Percentiles rank a stretch among this genome's conserved stretches.
phyloP scores from a whole-genome alignment of 2,113 vertebrate species.

The Fregata magnificens region DNA sequence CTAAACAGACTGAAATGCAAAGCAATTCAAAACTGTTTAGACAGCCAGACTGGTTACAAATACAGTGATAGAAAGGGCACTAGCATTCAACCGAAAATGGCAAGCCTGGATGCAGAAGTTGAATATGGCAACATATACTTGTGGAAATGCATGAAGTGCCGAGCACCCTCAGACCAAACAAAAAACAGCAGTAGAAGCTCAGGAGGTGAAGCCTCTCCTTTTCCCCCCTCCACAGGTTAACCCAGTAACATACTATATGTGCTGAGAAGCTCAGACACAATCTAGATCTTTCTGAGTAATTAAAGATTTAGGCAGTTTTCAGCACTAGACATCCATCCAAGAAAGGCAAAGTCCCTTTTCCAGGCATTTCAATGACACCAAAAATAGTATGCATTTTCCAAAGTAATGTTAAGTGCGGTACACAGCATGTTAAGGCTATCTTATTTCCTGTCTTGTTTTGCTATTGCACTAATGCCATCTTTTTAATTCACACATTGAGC shows the following conservation, averaged over 20 bases:
- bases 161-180: not conserved
- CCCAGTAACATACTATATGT: not conserved
- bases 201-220: not conserved
- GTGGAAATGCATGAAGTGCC: not conserved
- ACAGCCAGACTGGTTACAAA: not conserved
- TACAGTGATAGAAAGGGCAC: not conserved
- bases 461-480: not conserved
- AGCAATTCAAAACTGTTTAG: not conserved
- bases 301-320: not conserved
- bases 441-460: not conserved
- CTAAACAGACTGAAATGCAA: not conserved
- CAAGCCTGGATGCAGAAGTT: not conserved
- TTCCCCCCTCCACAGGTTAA: not conserved
- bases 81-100: not conserved
- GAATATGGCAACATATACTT: not conserved
- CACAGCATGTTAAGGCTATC: not conserved
- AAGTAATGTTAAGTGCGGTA: no score
- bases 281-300: not conserved
- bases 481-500: not conserved
- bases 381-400: no score
- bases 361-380: not conserved
- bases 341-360: not conserved
- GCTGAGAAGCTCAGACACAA: not conserved
- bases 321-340: not conserved
- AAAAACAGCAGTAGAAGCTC: not conserved